Evolutionary conservation across 1,140 invertebrate genomes (phyloP), one percentile per base, ranked within the genome.

Genomic region (Acyrthosiphon pisum): DNA sequence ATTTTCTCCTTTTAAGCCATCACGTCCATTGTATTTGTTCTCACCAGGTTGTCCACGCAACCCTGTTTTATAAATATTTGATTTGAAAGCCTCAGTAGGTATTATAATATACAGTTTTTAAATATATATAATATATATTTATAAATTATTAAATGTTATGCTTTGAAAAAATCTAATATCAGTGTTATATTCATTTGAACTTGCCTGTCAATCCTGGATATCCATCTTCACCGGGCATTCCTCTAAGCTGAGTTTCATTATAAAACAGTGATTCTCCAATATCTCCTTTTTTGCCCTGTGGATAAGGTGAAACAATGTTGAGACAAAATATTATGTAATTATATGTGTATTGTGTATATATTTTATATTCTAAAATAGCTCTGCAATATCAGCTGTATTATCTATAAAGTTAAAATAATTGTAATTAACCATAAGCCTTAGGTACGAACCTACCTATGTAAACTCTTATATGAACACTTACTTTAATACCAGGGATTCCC

Each of bases 41-140:
- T 94, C 93, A 93, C 97, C 97, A 50, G 95, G 95, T 90, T 93
- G 91, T 50, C 97, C 97, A 76, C 94, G 94, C 26, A 95, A 94
- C 44, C 96, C 96, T 95, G 81, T 88, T 41, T 22, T 14, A 44
- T 20, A 93, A 93, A 41, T 86, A n/a, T 53, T 37, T 44, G 1
- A 86, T 41, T 88, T 50, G 2, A 35, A 14, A 35, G 35, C 18
- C 14, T 50, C 14, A 22, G 46, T 22, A 18, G 41, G 23, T 84
- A 44, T 87, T 81, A 46, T 48, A 83, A 83, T 41, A 9, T 41
- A 83, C 2, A 37, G 37, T 41, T 41, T n/a, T 76, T 81, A 22
- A 37, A 81, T 9, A 81, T 41, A 53, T 37, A 81, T 37, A 50
- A 50, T 50, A 50, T 53, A 53, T 23, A 30, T 41, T 26, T 44